Evolutionary conservation across 2,113 vertebrate species (phyloP).

Genomic region (Halcyon malimbica): DNA sequence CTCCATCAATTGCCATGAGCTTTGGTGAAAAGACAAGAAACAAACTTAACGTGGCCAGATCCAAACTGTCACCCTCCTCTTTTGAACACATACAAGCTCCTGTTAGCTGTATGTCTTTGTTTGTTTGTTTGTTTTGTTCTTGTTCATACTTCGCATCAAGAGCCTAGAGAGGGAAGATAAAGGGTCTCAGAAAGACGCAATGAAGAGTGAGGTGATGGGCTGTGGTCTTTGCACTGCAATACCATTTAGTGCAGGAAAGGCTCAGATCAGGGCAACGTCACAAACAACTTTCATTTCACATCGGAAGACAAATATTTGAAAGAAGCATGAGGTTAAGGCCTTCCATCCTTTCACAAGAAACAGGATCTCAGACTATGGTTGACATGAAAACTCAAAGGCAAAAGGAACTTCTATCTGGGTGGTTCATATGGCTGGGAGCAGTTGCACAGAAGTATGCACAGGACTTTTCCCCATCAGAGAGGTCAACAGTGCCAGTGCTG

Average conservation of each 20-base stretch:
- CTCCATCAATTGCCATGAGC: neutral
- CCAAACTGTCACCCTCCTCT: neutral
- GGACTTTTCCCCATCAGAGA: neutral
- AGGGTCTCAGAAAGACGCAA: neutral
- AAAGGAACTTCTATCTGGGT: neutral
- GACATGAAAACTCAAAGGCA: neutral
- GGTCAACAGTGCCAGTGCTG: neutral
- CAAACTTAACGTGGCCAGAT: neutral
- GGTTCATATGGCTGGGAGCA: neutral
- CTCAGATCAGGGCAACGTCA: neutral
- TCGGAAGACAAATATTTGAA: neutral
- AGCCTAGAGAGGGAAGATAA: neutral
- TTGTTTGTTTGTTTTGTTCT: neutral
- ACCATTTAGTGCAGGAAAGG: neutral
- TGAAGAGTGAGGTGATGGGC: neutral
- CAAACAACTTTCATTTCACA: neutral
- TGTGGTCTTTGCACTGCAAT: neutral
- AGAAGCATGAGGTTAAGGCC: neutral
- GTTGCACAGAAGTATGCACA: accelerated
- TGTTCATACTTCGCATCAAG: neutral
- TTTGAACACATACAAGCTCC: neutral
- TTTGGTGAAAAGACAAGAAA: neutral
- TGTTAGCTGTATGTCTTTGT: neutral
- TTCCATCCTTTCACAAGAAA: neutral
- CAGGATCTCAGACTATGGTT: neutral